Conservation (phyloP, 2,797 vertebrate genomes). For the Luscinia megarhynchos region DNA sequence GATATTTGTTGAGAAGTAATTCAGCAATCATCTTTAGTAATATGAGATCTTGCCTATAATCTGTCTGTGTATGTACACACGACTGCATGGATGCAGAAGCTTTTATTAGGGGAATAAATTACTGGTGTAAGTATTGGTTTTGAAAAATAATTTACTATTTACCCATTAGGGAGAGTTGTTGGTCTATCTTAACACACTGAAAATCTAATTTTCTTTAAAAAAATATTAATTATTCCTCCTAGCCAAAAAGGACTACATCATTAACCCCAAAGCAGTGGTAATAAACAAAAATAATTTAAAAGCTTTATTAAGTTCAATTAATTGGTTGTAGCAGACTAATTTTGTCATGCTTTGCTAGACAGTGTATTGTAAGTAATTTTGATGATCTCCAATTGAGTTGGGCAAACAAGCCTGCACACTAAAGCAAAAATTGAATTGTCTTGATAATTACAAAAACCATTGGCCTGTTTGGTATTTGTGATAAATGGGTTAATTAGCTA, state of each 20-base stretch:
- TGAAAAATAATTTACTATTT: conserved; percentile 63
- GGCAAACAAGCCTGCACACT: conserved; percentile 67
- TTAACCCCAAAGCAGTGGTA: conserved; percentile 71
- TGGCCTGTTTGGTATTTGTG: conserved; percentile 75
- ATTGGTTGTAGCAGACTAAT: conserved; percentile 76
- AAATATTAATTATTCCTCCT: conserved; percentile 64
- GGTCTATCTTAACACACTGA: conserved; percentile 41
- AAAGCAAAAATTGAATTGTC: conserved; percentile 76
- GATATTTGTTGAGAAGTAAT: conserved; percentile 34
- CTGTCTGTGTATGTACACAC: not conserved
- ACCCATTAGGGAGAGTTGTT: conserved; percentile 47
- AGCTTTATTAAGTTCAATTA: conserved; percentile 79
- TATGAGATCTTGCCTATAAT: not conserved
- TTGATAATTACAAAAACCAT: conserved; percentile 79
- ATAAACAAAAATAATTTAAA: conserved; percentile 77
- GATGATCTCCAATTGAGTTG: conserved; percentile 74
- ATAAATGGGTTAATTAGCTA: conserved; percentile 77
- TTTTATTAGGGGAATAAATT: conserved; percentile 52
- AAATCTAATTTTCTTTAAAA: conserved; percentile 69
- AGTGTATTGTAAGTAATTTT: conserved; percentile 79
- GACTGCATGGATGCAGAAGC: not conserved
- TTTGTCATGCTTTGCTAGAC: conserved; percentile 78
- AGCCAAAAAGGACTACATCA: conserved; percentile 55
- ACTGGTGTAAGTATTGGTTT: conserved; percentile 39
- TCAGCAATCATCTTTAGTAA: not conserved